Percentiles rank a stretch among this genome's conserved stretches.
Conservation (phyloP, 2,113 vertebrate species). For the Colossoma macropomum region DNA sequence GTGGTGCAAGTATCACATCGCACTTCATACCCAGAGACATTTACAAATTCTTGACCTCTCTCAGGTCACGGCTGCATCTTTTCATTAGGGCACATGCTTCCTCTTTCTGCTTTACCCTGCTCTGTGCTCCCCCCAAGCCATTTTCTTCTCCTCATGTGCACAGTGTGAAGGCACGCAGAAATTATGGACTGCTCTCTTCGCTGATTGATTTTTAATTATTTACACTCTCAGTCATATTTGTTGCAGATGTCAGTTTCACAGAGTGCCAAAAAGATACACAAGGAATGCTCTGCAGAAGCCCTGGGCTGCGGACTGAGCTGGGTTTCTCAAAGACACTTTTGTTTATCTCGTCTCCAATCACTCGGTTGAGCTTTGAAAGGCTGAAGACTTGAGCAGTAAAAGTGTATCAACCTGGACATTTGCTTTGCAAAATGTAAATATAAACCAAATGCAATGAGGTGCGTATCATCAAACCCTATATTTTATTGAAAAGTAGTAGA, state of each 20-base stretch:
- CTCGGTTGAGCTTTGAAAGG: background rate
- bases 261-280: constrained; percentile 62
- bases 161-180: constrained; percentile 47
- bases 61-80: too few relatives aligned
- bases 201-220: constrained; percentile 68
- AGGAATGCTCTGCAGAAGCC: constrained; percentile 59
- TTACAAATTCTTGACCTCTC: too few relatives aligned
- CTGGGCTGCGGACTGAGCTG: constrained; percentile 14
- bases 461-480: too few relatives aligned
- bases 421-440: too few relatives aligned
- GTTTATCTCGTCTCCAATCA: background rate
- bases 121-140: background rate
- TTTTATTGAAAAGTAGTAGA: too few relatives aligned
- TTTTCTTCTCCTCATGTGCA: background rate
- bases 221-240: constrained; percentile 35
- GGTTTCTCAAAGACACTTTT: constrained; percentile 50
- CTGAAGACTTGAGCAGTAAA: background rate
- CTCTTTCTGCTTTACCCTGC: background rate
- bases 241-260: constrained; percentile 26
- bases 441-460: too few relatives aligned
- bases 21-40: too few relatives aligned
- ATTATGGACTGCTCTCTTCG: constrained; percentile 30
- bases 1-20: too few relatives aligned
- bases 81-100: background rate
- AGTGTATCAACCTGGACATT: background rate